Conservation (phyloP, 2,888 invertebrate species). For the Criorhina ranunculi region DNA sequence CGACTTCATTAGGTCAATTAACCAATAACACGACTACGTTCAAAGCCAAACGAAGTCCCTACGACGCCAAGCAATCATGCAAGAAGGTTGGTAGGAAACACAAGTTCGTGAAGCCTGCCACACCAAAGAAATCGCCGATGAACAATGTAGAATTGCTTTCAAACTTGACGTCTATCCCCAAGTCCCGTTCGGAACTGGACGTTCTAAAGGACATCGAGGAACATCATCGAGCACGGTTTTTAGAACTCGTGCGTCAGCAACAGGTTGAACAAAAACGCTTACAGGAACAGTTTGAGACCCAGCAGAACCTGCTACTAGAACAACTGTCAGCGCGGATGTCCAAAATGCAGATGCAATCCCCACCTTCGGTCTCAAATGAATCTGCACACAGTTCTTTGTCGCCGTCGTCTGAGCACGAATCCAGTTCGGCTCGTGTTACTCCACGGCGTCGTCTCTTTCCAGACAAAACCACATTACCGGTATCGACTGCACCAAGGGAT, state of each 20-base stretch:
- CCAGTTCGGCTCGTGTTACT: constrained; percentile 22
- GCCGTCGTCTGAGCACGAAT: constrained; percentile 49
- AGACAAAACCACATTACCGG: constrained; percentile 25
- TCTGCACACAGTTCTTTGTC: constrained; percentile 44
- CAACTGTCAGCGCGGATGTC: constrained; percentile 80
- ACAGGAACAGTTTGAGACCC: constrained; percentile 88
- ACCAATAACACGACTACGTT: constrained; percentile 48
- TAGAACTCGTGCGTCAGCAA: constrained; percentile 87
- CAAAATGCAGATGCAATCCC: constrained; percentile 66
- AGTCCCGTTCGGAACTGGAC: constrained; percentile 45
- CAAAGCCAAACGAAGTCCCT: constrained; percentile 77
- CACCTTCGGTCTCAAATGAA: constrained; percentile 44
- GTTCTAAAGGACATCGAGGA: constrained; percentile 85
- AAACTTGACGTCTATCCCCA: constrained; percentile 15
- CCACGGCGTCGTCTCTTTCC: constrained; percentile 55
- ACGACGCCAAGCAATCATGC: constrained; percentile 70
- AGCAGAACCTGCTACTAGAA: constrained; percentile 86
- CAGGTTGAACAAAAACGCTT: constrained; percentile 87
- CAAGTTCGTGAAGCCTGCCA: constrained; percentile 61
- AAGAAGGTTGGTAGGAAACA: constrained; percentile 69
- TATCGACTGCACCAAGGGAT: constrained; percentile 1
- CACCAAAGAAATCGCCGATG: constrained; percentile 49
- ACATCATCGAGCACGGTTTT: constrained; percentile 88
- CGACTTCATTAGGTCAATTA: constrained; percentile 54
- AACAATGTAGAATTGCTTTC: neutral